These are phyloP conservation scores for Aspidapion aeneum DNA, from an alignment of 2,888 invertebrate genomes.

Conservation along the genomic window DNA sequence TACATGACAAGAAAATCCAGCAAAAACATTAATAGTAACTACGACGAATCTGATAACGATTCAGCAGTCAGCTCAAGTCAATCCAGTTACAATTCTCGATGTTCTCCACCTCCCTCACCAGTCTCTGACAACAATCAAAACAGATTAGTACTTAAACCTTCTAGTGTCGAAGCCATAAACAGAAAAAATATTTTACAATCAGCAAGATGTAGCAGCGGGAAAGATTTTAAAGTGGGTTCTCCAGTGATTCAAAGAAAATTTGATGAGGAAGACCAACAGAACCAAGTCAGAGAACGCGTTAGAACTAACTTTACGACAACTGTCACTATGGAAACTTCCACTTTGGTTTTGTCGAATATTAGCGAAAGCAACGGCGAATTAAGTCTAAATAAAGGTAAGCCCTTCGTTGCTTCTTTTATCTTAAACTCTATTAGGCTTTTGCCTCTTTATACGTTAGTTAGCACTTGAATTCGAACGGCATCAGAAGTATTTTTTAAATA, in stretches of 20 bases:
- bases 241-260: constrained; percentile 71
- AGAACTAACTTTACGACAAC: background rate
- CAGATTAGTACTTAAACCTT: constrained; percentile 66
- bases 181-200: constrained; percentile 84
- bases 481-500: too few relatives aligned
- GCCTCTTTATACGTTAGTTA: too few relatives aligned
- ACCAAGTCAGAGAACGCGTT: background rate
- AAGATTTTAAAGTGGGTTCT: constrained; percentile 68
- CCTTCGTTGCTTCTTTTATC: too few relatives aligned
- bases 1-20: constrained; percentile 37
- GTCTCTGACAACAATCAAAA: constrained; percentile 46
- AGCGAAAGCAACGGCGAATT: background rate
- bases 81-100: constrained; percentile 73
- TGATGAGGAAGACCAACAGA: constrained; percentile 50
- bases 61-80: constrained; percentile 84
- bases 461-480: too few relatives aligned
- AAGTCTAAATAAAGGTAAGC: too few relatives aligned
- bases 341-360: background rate
- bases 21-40: constrained; percentile 12
- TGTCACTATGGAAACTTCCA: background rate
- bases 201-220: constrained; percentile 80
- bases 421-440: too few relatives aligned
- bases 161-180: constrained; percentile 80
- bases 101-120: constrained; percentile 71
- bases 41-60: constrained; percentile 74